Conservation (phyloP, 2,888 invertebrate species). For the Conus canariensis region DNA sequence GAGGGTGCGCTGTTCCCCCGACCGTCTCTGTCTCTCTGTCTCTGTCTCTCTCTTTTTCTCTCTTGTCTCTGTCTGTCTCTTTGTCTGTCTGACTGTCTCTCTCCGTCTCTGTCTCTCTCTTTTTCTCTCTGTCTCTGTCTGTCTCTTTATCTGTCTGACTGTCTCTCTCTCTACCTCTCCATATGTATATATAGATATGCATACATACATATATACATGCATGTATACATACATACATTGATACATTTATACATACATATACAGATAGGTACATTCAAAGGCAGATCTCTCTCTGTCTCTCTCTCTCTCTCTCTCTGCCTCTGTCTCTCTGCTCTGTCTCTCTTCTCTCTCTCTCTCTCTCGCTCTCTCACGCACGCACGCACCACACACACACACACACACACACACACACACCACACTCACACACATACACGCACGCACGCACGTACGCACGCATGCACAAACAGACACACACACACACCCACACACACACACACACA, state of each 20-base stretch:
- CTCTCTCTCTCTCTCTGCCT: no score
- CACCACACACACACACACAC: not conserved
- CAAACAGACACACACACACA: constrained; percentile 2
- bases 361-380: not conserved
- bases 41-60: not conserved
- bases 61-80: not conserved
- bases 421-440: not conserved
- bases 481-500: not conserved
- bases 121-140: no score
- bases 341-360: not conserved
- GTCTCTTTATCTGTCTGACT: no score
- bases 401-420: constrained; percentile 8
- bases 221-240: not conserved
- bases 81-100: no score
- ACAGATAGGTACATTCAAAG: no score
- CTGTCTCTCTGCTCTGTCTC: not conserved
- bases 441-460: not conserved
- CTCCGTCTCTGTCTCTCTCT: no score
- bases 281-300: not conserved
- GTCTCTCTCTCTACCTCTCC: no score
- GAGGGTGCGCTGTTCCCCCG: no score
- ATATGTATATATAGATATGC: no score
- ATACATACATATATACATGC: not conserved
- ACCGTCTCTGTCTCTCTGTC: not conserved
- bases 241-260: no score